Conservation (phyloP, 2,113 vertebrate genomes). For the Gopherus evgoodei region DNA sequence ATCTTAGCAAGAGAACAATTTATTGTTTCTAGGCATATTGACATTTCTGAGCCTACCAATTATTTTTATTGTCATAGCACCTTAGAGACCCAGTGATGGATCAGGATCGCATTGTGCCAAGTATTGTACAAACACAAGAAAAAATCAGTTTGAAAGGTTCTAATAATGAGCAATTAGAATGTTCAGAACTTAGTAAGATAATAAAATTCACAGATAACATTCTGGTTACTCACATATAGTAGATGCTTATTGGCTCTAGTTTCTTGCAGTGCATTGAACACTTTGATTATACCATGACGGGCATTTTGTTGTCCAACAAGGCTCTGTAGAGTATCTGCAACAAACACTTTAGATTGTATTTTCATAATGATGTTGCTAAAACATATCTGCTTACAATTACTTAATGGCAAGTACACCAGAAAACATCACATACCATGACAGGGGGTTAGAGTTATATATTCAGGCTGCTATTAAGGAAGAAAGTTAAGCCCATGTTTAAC, state of each 20-base stretch:
- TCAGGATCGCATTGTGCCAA: background rate
- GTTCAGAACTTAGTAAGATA: background rate
- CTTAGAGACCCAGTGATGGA: background rate
- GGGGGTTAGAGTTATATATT: background rate
- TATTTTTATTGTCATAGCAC: background rate
- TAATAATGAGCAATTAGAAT: background rate
- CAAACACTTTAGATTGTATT: background rate
- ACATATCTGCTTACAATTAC: background rate
- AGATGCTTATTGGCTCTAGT: constrained; percentile 96
- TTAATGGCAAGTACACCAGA: background rate
- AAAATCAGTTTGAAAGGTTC: background rate
- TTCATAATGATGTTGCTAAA: background rate
- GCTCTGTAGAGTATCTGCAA: constrained; percentile 92
- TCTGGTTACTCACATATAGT: constrained; percentile 90
- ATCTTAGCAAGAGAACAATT: background rate
- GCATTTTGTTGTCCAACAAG: constrained; percentile 98
- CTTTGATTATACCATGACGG: constrained; percentile 94
- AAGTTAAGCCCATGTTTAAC: background rate
- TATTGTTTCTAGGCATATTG: background rate
- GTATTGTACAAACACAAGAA: background rate
- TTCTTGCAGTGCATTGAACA: constrained; percentile 96
- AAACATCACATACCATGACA: accelerated
- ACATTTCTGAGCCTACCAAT: background rate
- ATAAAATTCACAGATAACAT: background rate
- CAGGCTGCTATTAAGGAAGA: background rate